Evolutionary conservation across 2,797 vertebrate species (phyloP).

Genomic region (Hybognathus amarus): DNA sequence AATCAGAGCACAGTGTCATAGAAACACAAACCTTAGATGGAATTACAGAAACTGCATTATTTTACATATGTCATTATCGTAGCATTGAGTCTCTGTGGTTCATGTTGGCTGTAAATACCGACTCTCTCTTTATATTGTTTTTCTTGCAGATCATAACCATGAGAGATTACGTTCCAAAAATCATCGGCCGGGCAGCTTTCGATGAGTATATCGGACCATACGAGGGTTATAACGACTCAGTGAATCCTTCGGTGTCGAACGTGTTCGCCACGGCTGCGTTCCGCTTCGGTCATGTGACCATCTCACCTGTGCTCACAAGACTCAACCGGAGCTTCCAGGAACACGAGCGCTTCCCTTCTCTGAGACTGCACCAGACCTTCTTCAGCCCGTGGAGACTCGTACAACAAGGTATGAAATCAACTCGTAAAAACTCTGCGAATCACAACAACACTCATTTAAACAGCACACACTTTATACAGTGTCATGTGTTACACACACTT

Average conservation of each 20-base stretch:
- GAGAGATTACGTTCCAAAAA: slow-evolving; percentile 92
- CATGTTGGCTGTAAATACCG: not conserved
- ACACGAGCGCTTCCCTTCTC: slow-evolving; percentile 74
- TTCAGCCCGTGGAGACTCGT: slow-evolving; percentile 94
- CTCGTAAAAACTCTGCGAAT: too few relatives aligned
- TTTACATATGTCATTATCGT: not conserved
- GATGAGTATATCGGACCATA: slow-evolving; percentile 82
- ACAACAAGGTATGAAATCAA: too few relatives aligned
- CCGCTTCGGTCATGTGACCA: slow-evolving; percentile 91
- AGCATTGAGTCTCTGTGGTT: not conserved
- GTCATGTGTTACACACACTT: too few relatives aligned
- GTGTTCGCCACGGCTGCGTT: slow-evolving; percentile 95
- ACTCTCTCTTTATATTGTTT: slow-evolving; percentile 40
- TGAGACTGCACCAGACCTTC: slow-evolving; percentile 84
- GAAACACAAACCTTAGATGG: too few relatives aligned
- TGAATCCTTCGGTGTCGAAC: slow-evolving; percentile 88
- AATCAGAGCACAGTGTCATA: too few relatives aligned
- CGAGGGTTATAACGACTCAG: slow-evolving; percentile 79
- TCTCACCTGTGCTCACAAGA: slow-evolving; percentile 79
- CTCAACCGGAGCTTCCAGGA: slow-evolving; percentile 84
- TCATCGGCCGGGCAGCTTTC: slow-evolving; percentile 85
- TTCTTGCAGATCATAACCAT: slow-evolving; percentile 86
- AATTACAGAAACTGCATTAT: too few relatives aligned
- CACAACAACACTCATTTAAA: too few relatives aligned
- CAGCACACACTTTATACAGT: too few relatives aligned